Base-by-base conservation (phyloP, 2,113 vertebrate genomes). In the Tetrao urogallus region DNA sequence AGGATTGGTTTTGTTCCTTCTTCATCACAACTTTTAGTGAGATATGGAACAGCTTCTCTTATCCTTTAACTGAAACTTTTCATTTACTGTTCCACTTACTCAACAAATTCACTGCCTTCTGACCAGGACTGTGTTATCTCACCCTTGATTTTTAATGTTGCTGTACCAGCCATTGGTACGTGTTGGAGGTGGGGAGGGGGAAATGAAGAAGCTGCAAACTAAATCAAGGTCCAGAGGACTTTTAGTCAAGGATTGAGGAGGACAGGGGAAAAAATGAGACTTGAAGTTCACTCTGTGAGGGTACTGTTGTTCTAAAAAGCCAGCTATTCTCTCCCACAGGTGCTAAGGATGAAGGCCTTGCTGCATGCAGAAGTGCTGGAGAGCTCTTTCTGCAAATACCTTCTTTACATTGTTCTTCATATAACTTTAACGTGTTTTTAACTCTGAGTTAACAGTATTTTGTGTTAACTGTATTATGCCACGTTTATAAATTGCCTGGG, bases 381-480 rank as follows among this genome's bases (percentile, higher is more conserved):
- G 57, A 74, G 13, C 43, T 63, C 47, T n/a, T 45, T 3, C 6
- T 85, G 67, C 43, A 92, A 43, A 40, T 40, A 2, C 15, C 84
- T 45, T 14, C 36, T 77, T 40, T 28, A 0, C 0, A 0, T 18
- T 80, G 20, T 22, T 85, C 67, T 45, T 82, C 13, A 2, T 16
- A 42, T 61, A 18, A 57, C 20, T 84, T 66, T 34, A 13, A 52
- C 38, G 36, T 54, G 64, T 77, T 22, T 88, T 90, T 66, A 47
- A 85, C 72, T 88, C 11, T 0, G 65, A 91, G 32, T 81, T 74
- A 95, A 81, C 21, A 27, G 12, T 40, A 20, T 85, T 92, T 94
- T 77, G 34, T 82, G 85, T 84, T 86, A 88, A 86, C 34, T 92
- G 47, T 32, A 3, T 90, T 92, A 75, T 90, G 70, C 40, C 72